Base-by-base conservation (phyloP, 2,113 vertebrate genomes). In the Nansenia antarctica region DNA sequence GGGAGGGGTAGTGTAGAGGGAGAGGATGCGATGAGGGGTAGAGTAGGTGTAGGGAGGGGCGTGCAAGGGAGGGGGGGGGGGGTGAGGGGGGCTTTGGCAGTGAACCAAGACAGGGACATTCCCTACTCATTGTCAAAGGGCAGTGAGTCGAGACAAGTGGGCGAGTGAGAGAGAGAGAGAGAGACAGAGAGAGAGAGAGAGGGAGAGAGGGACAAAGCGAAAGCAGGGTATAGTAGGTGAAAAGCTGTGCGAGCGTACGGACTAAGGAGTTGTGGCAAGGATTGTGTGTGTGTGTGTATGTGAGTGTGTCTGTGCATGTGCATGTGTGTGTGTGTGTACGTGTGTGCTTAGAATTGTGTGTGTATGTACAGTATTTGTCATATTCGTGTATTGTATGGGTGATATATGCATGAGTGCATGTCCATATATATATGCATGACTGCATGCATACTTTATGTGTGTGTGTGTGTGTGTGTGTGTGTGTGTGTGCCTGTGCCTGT, bases 51-150 rank as follows among this genome's bases (percentile, higher is more conserved):
- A 65, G 70, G 63, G 34, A 68, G 54, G 55, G 37, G 11, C 49
- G 59, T 65, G 73, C 12, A 27, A 61, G 24, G 30, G 59, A 45
- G 47, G 24, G 54, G 35, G 60, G 52, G 62, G 62, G 65, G n/a
- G n/a, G 11, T 18, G 65, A 30, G 31, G 11, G 26, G 53, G 22
- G 27, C 14, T 49, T 32, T 42, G 55, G 58, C 32, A 35, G 67
- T 24, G 67, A 62, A 31, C 35, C 61, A 58, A 61, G 12, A 32
- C 59, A 59, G 67, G 64, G 57, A 65, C 49, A 62, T 74, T 22
- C 79, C 66, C 63, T 8, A n/a, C 37, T 39, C 27, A 62, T 45
- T 69, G 66, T 55, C 53, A 65, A 75, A 69, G 42, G 60, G 54
- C 54, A 65, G n/a, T 34, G 31, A 42, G 18, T 24, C 59, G 27